phyloP scores from a whole-genome alignment of 2,888 invertebrate species.

The Elysia crispata region DNA sequence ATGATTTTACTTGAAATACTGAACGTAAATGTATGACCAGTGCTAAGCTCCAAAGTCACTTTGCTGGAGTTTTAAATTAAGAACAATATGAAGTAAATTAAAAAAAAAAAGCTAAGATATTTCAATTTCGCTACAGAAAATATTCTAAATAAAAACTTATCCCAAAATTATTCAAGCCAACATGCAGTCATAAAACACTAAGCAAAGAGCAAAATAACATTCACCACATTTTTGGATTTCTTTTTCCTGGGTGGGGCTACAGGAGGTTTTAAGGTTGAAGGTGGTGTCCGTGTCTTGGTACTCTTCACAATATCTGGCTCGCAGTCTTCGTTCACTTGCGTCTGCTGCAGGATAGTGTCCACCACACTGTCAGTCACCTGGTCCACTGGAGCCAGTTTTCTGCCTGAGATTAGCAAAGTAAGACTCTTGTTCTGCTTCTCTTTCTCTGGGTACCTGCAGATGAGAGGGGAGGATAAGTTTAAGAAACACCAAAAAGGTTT shows the following conservation, averaged over 20 bases:
- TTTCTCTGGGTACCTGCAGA: conserved; percentile 51
- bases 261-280: conserved; percentile 60
- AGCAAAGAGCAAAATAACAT: not conserved
- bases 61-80: not conserved
- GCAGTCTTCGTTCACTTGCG: conserved; percentile 56
- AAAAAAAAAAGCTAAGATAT: not conserved
- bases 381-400: conserved; percentile 47
- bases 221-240: conserved; percentile 50
- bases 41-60: too few relatives aligned
- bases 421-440: conserved; percentile 55
- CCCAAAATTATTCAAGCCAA: too few relatives aligned
- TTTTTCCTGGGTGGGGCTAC: conserved; percentile 70
- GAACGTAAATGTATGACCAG: too few relatives aligned
- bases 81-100: not conserved
- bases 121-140: too few relatives aligned
- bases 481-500: too few relatives aligned
- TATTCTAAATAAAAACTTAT: too few relatives aligned
- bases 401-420: conserved; percentile 50
- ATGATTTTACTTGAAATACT: too few relatives aligned
- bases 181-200: too few relatives aligned
- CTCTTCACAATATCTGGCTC: conserved; percentile 96
- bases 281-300: conserved; percentile 82
- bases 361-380: conserved; percentile 54
- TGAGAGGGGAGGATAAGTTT: too few relatives aligned
- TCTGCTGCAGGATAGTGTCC: conserved; percentile 63